A percentile compares a stretch with the other conserved stretches of the same genome.
Evolutionary conservation across 2,113 vertebrate species (phyloP).

Genomic region (Lamprotornis superbus): DNA sequence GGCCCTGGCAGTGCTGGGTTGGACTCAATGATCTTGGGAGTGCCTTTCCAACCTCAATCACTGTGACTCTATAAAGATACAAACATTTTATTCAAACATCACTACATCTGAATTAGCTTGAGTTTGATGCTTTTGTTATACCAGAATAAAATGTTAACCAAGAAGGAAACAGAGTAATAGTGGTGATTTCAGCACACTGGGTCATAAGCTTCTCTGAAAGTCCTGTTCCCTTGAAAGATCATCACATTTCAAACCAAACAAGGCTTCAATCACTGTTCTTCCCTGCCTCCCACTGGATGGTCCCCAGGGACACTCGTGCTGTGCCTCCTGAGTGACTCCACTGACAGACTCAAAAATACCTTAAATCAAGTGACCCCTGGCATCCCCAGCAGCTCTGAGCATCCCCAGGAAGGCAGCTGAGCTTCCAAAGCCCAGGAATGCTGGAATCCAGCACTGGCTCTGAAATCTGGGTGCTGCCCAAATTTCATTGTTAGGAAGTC

Average conservation of each 20-base stretch:
- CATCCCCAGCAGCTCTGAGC: background rate
- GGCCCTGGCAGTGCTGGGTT: background rate
- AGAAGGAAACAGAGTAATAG: background rate
- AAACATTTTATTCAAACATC: background rate
- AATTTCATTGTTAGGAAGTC: background rate
- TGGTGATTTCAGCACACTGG: background rate
- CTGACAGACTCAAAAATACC: background rate
- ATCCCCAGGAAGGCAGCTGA: background rate
- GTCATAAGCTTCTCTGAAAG: background rate
- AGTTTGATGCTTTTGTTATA: background rate
- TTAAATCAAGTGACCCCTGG: accelerated
- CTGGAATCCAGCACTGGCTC: background rate
- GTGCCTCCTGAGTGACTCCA: background rate
- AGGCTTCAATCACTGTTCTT: background rate
- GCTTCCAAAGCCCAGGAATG: background rate
- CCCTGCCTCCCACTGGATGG: no score
- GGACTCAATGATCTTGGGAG: accelerated
- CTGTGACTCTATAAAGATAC: background rate
- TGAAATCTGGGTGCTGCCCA: background rate
- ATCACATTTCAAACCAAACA: background rate
- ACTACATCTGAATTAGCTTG: background rate
- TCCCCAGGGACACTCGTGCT: accelerated
- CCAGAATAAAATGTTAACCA: background rate
- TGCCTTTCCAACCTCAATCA: background rate
- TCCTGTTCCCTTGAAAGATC: background rate